Conservation (phyloP, 2,888 invertebrate species). For the Eudemis profundana region DNA sequence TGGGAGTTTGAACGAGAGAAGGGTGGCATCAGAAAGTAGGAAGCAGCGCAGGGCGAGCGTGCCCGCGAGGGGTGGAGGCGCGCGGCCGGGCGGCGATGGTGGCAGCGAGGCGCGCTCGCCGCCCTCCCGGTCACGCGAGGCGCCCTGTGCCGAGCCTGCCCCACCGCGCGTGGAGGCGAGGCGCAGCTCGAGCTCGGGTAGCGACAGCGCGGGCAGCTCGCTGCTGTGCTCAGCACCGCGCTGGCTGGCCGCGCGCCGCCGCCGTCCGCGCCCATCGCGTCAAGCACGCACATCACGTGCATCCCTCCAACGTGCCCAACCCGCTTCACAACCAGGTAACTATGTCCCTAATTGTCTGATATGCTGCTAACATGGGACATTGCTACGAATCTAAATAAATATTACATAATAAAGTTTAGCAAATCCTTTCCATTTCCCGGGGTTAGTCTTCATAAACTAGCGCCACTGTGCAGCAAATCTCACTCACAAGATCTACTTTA, state of each 20-base stretch:
- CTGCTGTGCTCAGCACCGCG: constrained; percentile 72
- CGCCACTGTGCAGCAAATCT: too few relatives aligned
- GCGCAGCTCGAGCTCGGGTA: constrained; percentile 50
- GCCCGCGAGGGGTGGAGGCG: constrained; percentile 37
- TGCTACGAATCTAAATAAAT: too few relatives aligned
- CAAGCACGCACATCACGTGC: constrained; percentile 52
- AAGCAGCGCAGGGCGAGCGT: constrained; percentile 47
- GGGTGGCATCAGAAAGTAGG: constrained; percentile 34
- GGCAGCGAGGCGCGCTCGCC: constrained; percentile 30
- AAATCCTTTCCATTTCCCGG: too few relatives aligned
- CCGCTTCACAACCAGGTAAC: constrained; percentile 42
- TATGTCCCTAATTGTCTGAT: too few relatives aligned
- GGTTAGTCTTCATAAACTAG: too few relatives aligned
- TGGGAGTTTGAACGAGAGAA: constrained; percentile 46
- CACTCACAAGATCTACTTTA: too few relatives aligned
- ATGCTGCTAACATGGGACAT: too few relatives aligned
- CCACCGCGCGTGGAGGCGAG: constrained; percentile 35
- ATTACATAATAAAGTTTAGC: too few relatives aligned
- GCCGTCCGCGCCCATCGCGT: constrained; percentile 60
- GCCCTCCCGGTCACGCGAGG: constrained; percentile 33
- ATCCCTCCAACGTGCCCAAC: constrained; percentile 52
- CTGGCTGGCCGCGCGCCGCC: constrained; percentile 67
- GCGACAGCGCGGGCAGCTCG: constrained; percentile 67
- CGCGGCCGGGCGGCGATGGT: constrained; percentile 42
- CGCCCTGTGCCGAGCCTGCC: constrained; percentile 33